Conservation (phyloP, 1,140 invertebrate species). For the Nasonia vitripennis region DNA sequence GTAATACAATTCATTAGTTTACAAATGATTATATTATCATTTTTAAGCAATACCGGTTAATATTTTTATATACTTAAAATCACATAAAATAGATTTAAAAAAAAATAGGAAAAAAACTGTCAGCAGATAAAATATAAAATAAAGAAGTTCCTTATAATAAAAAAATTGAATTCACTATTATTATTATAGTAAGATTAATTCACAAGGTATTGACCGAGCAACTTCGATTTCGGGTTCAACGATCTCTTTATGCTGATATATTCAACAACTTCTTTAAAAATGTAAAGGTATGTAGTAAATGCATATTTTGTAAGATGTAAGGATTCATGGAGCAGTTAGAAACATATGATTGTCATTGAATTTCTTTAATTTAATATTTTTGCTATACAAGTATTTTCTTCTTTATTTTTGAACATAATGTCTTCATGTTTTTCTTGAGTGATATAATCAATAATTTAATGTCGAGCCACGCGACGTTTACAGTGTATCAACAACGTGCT, state of each 20-base stretch:
- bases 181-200: no score
- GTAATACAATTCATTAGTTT: no score
- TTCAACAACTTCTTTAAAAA: neutral
- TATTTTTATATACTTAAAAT: no score
- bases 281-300: neutral
- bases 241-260: neutral
- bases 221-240: neutral
- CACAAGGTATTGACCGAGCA: neutral
- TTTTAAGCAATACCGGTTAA: no score
- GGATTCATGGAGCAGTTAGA: neutral
- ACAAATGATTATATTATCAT: no score
- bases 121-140: no score
- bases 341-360: constrained; percentile 3
- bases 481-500: neutral
- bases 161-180: no score
- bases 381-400: constrained; percentile 40
- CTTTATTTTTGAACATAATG: constrained; percentile 42
- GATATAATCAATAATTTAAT: constrained; percentile 28
- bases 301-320: neutral
- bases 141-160: no score
- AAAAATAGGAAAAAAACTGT: no score
- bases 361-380: constrained; percentile 36
- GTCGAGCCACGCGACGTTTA: neutral
- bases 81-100: no score
- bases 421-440: constrained; percentile 4